phyloP scores from a whole-genome alignment of 2,113 vertebrate genomes.

The Gasterosteus nipponicus region DNA sequence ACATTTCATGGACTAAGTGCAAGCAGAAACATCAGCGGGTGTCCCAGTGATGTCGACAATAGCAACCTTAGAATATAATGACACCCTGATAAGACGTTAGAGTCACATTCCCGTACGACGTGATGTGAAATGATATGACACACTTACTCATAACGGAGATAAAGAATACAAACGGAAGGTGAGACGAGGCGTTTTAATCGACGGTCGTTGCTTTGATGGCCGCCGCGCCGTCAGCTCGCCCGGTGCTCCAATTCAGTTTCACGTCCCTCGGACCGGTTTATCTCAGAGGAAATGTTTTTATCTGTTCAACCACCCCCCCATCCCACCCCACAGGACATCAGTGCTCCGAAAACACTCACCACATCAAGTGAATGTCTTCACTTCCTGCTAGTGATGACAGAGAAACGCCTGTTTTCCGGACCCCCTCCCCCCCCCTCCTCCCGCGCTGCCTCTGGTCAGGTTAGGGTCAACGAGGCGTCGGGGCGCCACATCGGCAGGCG shows the following conservation, averaged over 20 bases:
- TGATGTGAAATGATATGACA: slow-evolving; percentile 33
- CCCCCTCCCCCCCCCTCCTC: neutral
- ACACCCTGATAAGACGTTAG: slow-evolving; percentile 50
- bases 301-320: neutral
- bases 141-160: slow-evolving; percentile 7
- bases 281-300: slow-evolving; percentile 11
- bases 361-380: slow-evolving; percentile 3
- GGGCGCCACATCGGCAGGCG: slow-evolving; percentile 27
- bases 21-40: slow-evolving; percentile 31
- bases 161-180: slow-evolving; percentile 45
- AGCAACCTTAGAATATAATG: slow-evolving; percentile 25
- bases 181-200: neutral
- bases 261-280: slow-evolving; percentile 12
- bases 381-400: slow-evolving; percentile 10
- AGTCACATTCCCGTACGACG: slow-evolving; percentile 25
- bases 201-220: slow-evolving; percentile 19
- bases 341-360: slow-evolving; percentile 8
- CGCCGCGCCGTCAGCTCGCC: too few relatives aligned
- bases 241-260: too few relatives aligned
- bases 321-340: neutral
- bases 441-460: slow-evolving; percentile 21
- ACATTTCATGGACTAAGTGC: slow-evolving; percentile 59
- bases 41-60: neutral
- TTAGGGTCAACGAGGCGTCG: slow-evolving; percentile 17
- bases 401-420: slow-evolving; percentile 12